phyloP scores from a whole-genome alignment of 2,113 vertebrate genomes.

The Colius striatus region DNA sequence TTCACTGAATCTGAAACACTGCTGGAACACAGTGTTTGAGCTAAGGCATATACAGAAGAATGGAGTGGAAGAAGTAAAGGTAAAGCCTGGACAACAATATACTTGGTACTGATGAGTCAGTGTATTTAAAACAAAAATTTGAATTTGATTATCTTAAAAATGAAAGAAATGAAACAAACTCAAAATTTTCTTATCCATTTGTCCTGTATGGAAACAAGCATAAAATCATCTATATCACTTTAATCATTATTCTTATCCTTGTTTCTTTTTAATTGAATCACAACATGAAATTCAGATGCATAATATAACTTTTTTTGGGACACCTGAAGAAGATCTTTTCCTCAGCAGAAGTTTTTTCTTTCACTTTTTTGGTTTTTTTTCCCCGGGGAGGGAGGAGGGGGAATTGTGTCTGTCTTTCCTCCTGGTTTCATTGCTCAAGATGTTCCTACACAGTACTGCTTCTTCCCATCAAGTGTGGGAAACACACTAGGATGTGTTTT shows the following conservation, averaged over 20 bases:
- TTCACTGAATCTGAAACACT: no score
- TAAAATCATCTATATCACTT: not conserved
- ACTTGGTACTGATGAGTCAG: not conserved
- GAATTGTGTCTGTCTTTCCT: not conserved
- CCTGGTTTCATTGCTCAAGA: not conserved
- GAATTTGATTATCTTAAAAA: not conserved
- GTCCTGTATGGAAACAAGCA: not conserved
- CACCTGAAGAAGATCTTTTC: not conserved
- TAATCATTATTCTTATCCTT: not conserved
- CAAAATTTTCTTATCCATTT: not conserved
- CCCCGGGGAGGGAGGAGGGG: no score
- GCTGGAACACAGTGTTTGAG: not conserved
- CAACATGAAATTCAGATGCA: not conserved
- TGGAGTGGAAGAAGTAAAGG: not conserved
- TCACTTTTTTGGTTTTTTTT: not conserved
- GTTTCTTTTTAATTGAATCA: not conserved
- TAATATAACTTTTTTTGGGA: not conserved
- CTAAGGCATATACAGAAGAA: not conserved
- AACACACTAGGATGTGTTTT: not conserved
- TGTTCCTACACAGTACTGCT: not conserved
- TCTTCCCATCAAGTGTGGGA: not conserved
- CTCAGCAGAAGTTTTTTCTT: not conserved
- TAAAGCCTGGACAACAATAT: not conserved
- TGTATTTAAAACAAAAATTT: not conserved
- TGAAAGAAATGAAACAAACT: not conserved